Evolutionary conservation across 2,113 vertebrate species (phyloP), one percentile per base, ranked within the genome.

Genomic region (Oxyura jamaicensis): DNA sequence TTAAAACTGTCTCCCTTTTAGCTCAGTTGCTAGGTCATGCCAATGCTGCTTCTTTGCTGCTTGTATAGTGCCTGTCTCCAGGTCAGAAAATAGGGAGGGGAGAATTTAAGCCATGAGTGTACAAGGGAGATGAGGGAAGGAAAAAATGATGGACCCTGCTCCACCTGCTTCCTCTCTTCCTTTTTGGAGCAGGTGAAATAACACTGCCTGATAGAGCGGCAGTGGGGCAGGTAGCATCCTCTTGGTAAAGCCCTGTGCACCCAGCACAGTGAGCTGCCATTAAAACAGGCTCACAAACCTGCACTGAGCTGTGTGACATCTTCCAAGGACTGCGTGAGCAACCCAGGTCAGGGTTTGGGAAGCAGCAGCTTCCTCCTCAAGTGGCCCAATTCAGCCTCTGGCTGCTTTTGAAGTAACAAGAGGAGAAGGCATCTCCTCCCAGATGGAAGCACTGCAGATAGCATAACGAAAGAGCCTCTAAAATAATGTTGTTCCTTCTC

Each of bases 401-500:
- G 5, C 14, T 71, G 17, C 76, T 72, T 86, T 75, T n/a, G 23
- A 91, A 90, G 48, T n/a, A 48, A 59, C 35, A 44, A 55, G 39
- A 65, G 46, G 20, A 63, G 62, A 71, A 81, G 50, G 2, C 46
- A 2, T 48, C 29, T 53, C 35, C 26, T 48, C 58, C 66, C 29
- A 7, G 36, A 83, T 22, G 19, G 18, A 84, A 90, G 69, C 3
- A 0, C 35, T 92, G 26, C 29, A 72, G 50, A 69, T 76, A 62
- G 3, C 2, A 0, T 79, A 65, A 86, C 53, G 69, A 82, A 92
- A 68, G 10, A 50, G 16, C 62, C 36, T 73, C 36, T 78, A 69
- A 94, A 92, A 82, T 76, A 79, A 86, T 76, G 77, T 72, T 91
- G 26, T 89, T 93, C 62, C 44, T 93, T 58, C 88, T 90, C 74